phyloP scores from a whole-genome alignment of 2,113 vertebrate species.

The Epinephelus moara region DNA sequence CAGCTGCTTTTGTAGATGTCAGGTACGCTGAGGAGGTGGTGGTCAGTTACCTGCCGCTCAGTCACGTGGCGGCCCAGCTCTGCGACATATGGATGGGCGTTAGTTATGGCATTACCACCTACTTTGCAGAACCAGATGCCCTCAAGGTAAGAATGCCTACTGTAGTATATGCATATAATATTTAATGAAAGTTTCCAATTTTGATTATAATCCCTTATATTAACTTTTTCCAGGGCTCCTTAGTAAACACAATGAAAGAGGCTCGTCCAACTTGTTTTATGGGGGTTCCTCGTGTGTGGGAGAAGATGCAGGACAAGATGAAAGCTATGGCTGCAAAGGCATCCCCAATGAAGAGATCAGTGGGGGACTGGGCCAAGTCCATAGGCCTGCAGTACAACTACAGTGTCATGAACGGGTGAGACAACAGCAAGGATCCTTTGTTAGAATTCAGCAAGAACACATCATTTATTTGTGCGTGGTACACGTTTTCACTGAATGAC shows the following conservation, averaged over 20 bases:
- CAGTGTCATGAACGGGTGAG: constrained; percentile 84
- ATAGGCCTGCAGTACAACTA: constrained; percentile 83
- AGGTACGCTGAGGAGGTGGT: constrained; percentile 59
- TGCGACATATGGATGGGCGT: constrained; percentile 84
- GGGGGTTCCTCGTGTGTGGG: constrained; percentile 87
- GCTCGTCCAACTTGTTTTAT: constrained; percentile 78
- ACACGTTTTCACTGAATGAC: background rate
- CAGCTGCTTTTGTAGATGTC: constrained; percentile 2
- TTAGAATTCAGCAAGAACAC: background rate
- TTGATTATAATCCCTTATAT: background rate
- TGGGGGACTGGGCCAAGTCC: constrained; percentile 82
- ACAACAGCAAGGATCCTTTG: background rate
- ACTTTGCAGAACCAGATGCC: constrained; percentile 86
- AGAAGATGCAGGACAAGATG: constrained; percentile 88
- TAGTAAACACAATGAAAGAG: constrained; percentile 78
- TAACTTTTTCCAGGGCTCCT: constrained; percentile 75
- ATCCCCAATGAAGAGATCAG: constrained; percentile 71
- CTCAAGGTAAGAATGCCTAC: constrained; percentile 78
- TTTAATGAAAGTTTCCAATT: background rate
- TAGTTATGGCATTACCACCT: constrained; percentile 65
- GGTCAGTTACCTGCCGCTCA: constrained; percentile 83
- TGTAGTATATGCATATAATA: background rate
- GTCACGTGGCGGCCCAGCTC: constrained; percentile 85
- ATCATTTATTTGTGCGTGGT: background rate
- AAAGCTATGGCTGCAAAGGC: constrained; percentile 72